A percentile compares a stretch with the other conserved stretches of the same genome.
Evolutionary conservation across 1,140 invertebrate species (phyloP).

Genomic region (Gonatopus flavifemur): DNA sequence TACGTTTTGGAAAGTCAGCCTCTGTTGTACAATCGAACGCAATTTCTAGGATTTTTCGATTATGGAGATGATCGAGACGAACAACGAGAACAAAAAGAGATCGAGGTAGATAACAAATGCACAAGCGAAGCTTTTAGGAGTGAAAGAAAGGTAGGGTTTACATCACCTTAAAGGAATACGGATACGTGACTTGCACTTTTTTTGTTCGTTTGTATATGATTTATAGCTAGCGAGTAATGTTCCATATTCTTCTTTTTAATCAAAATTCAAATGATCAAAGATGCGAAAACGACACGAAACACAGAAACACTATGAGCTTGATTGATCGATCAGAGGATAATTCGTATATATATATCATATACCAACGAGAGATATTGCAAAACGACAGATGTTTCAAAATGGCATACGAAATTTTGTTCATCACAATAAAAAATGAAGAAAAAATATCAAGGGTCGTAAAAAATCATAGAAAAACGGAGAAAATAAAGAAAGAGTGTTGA

Average conservation of each 20-base stretch:
- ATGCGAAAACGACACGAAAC: constrained; percentile 3
- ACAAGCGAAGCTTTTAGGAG: constrained; percentile 27
- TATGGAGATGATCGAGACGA: constrained; percentile 5
- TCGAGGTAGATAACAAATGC: constrained; percentile 19
- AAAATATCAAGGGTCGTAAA: too few relatives aligned
- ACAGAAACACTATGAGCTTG: background rate
- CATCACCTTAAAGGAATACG: constrained; percentile 16
- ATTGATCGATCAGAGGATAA: background rate
- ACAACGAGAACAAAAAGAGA: constrained; percentile 19
- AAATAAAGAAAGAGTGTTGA: constrained; percentile 45
- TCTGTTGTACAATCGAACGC: background rate
- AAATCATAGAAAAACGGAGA: too few relatives aligned
- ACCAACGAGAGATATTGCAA: too few relatives aligned
- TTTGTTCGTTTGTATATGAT: background rate
- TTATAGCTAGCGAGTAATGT: background rate
- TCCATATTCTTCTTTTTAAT: background rate
- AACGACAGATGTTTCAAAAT: too few relatives aligned
- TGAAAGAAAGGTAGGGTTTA: constrained; percentile 26
- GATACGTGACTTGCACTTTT: constrained; percentile 8
- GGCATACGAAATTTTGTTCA: too few relatives aligned
- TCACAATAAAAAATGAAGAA: too few relatives aligned
- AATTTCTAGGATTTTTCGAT: background rate
- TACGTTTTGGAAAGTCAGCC: too few relatives aligned
- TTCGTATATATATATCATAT: too few relatives aligned
- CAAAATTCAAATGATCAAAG: constrained; percentile 38